Evolutionary conservation across 2,888 invertebrate genomes (phyloP), one percentile per base, ranked within the genome.

Genomic region (Mechanitis messenoides): DNA sequence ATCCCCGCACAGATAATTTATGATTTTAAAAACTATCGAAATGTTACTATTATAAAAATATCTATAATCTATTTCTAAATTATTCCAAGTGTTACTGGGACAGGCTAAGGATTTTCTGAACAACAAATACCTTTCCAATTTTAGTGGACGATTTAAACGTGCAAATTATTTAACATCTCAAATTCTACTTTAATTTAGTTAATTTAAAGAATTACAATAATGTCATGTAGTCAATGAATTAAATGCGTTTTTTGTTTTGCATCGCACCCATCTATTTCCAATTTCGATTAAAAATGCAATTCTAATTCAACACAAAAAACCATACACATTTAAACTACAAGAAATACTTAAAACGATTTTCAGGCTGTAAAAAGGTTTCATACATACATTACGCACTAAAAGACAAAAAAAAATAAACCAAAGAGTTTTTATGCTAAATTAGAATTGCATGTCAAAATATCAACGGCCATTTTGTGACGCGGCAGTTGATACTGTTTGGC

Each of bases 21-120:
- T 74, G 70, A 75, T 76, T 79, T 83, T 81, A 79, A 42, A 77
- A 82, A 75, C 81, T 87, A 85, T 81, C 78, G 82, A 85, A 83
- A 83, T 82, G 80, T 83, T 81, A 85, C 84, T 86, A 86, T 88
- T 89, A 89, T 78, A 89, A 90, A 90, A 88, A 89, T 89, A 89
- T 87, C 84, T 88, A 85, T 88, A 66, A 75, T 81, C 87, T 88
- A 88, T 84, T 78, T 86, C 89, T 87, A 85, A 83, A 84, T 82
- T 85, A 81, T 80, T 74, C 77, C 84, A 83, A 83, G 76, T 77
- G 81, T 85, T 87, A 83, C 79, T 85, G 84, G 79, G 84, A 84
- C 76, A 87, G 87, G 89, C 88, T 88, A 88, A 88, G 87, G 88
- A 89, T 86, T 80, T 76, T 79, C 80, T 81, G 70, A 85, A 87